Percentiles rank a stretch among this genome's conserved stretches.
Evolutionary conservation across 2,113 vertebrate genomes (phyloP).

Genomic region (Acanthochromis polyacanthus): DNA sequence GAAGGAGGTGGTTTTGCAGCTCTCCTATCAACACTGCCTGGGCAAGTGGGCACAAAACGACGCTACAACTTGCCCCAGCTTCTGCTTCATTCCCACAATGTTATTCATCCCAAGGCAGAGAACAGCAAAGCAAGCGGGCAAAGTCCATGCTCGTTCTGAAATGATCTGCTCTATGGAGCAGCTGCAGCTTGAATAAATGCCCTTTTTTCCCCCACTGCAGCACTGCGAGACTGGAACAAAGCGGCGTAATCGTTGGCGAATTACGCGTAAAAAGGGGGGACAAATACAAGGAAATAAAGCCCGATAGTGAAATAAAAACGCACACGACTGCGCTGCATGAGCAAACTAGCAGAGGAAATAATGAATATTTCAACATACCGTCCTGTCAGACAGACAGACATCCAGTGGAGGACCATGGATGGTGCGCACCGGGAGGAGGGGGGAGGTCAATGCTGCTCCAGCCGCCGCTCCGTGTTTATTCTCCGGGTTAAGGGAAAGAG

Average conservation of each 20-base stretch:
- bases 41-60: constrained; percentile 40
- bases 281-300: neutral
- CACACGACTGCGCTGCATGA: constrained; percentile 11
- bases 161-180: constrained; percentile 23
- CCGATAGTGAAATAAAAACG: constrained; percentile 48
- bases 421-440: constrained; percentile 57
- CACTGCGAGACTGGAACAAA: constrained; percentile 16
- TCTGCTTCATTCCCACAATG: constrained; percentile 17
- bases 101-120: constrained; percentile 32
- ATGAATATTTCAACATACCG: constrained; percentile 70
- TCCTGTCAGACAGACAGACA: constrained; percentile 68
- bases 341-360: neutral
- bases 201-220: constrained; percentile 6
- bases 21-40: constrained; percentile 25
- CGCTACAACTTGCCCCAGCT: constrained; percentile 41
- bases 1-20: constrained; percentile 16
- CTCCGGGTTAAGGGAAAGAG: constrained; percentile 46
- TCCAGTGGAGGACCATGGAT: constrained; percentile 67
- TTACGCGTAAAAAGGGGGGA: neutral
- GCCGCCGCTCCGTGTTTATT: constrained; percentile 61
- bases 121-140: constrained; percentile 20
- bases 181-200: constrained; percentile 38
- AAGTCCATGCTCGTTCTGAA: constrained; percentile 47
- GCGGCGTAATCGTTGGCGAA: neutral
- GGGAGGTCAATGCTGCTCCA: constrained; percentile 58